Percentiles rank a stretch among this genome's conserved stretches.
phyloP scores from a whole-genome alignment of 2,888 invertebrate genomes.

The Pandemis cinnamomeana region DNA sequence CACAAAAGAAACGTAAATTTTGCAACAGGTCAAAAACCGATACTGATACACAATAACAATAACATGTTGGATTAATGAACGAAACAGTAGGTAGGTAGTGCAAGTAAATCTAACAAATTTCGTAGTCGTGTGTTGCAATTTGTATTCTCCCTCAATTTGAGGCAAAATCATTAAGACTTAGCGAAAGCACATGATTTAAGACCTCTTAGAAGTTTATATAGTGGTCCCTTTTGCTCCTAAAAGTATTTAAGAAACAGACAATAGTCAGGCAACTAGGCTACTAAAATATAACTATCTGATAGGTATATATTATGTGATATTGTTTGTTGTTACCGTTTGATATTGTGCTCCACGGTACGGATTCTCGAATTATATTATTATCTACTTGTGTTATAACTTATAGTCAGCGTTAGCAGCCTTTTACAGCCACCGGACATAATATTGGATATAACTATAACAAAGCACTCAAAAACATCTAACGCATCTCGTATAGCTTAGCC shows the following conservation, averaged over 20 bases:
- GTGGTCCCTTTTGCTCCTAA: slow-evolving; percentile 35
- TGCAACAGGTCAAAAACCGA: too few species aligned
- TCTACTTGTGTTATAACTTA: neutral
- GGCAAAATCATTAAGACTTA: neutral
- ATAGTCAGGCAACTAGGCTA: slow-evolving; percentile 4
- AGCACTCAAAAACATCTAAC: too few species aligned
- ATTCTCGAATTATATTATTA: neutral
- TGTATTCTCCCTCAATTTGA: neutral
- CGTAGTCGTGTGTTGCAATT: neutral
- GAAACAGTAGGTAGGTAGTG: too few species aligned
- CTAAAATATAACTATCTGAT: neutral
- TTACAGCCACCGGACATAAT: too few species aligned
- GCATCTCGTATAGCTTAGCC: too few species aligned
- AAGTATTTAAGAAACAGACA: slow-evolving; percentile 15
- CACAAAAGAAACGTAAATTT: too few species aligned
- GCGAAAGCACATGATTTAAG: neutral
- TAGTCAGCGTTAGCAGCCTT: too few species aligned
- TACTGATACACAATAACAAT: too few species aligned
- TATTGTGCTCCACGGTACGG: neutral
- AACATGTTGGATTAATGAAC: too few species aligned
- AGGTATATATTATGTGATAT: neutral
- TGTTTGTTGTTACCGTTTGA: neutral
- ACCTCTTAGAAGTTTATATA: slow-evolving; percentile 15
- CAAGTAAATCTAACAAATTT: neutral
- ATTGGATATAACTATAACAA: too few species aligned